phyloP scores from a whole-genome alignment of 2,113 vertebrate genomes.

The Otis tarda region DNA sequence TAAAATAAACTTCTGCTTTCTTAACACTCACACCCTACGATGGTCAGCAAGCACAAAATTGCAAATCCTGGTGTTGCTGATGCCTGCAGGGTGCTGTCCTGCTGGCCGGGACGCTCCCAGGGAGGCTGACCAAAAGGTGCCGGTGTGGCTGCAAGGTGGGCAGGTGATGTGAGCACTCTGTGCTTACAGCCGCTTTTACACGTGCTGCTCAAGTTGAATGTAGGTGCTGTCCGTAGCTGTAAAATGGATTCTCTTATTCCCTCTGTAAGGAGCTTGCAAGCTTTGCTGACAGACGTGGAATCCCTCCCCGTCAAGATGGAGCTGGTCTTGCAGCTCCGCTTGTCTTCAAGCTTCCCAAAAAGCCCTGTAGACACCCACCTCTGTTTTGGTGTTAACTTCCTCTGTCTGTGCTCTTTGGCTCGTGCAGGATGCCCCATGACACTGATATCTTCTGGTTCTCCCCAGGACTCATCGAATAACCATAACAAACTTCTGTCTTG shows the following conservation, averaged over 20 bases:
- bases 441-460: neutral
- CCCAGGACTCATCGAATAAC: conserved; percentile 95
- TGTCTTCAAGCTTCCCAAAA: neutral
- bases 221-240: neutral
- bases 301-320: neutral
- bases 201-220: neutral
- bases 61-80: neutral
- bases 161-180: neutral
- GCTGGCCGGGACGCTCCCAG: neutral
- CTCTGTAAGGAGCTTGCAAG: neutral
- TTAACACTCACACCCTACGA: accelerated
- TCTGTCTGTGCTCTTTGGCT: neutral
- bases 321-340: neutral
- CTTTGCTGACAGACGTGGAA: neutral
- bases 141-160: neutral
- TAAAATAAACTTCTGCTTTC: neutral
- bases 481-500: conserved; percentile 98
- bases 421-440: neutral
- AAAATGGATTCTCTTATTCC: neutral
- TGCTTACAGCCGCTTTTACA: neutral
- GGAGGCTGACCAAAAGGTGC: neutral
- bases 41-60: neutral
- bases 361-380: neutral
- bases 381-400: neutral
- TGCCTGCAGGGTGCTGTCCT: neutral